Base-by-base conservation (phyloP, 2,888 invertebrate genomes). In the Ischnura elegans region DNA sequence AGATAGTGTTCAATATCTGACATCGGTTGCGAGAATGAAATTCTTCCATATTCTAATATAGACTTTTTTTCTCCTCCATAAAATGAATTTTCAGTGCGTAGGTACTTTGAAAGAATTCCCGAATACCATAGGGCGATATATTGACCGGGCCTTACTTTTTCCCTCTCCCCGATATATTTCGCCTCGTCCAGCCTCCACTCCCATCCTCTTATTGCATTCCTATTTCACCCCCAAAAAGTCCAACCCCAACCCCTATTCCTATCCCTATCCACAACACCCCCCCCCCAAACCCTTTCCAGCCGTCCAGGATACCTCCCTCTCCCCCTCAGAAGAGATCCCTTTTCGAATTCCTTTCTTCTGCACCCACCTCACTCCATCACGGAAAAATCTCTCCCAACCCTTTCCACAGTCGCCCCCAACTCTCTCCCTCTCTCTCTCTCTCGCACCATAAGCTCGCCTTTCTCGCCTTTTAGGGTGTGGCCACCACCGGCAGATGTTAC, bases 81-180 rank as follows among this genome's bases (percentile, higher is more conserved):
- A 36, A 4, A 36, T 36, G 36, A 61, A 16, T 61, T 61, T 61
- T 61, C 61, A 2, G 2, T 25, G 25, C 25, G 61, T n/a, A n/a
- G n/a, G n/a, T 61, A 61, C 61, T 61, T 61, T 61, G 25, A 61
- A 61, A 61, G 61, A 61, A 61, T 61, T 25, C 61, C 61, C n/a
- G 61, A 8, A 21, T 21, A 6, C 21, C 61, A 61, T 61, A 6
- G 61, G 61, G 19, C 25, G 25, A 61, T 61, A 21, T 61, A 51
- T n/a, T 2, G 10, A 36, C 36, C 16, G n/a, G n/a, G n/a, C 13
- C 76, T 8, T 10, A 13, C 29, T 36, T 36, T n/a, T 76, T 76
- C 25, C 36, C 36, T 76, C 76, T 3, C 13, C 13, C 76, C 76
- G 16, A 76, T 76, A 76, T 76, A 76, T 76, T 76, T 76, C 76